Evolutionary conservation across 1,140 invertebrate genomes (phyloP).

Genomic region (Ips typographus): DNA sequence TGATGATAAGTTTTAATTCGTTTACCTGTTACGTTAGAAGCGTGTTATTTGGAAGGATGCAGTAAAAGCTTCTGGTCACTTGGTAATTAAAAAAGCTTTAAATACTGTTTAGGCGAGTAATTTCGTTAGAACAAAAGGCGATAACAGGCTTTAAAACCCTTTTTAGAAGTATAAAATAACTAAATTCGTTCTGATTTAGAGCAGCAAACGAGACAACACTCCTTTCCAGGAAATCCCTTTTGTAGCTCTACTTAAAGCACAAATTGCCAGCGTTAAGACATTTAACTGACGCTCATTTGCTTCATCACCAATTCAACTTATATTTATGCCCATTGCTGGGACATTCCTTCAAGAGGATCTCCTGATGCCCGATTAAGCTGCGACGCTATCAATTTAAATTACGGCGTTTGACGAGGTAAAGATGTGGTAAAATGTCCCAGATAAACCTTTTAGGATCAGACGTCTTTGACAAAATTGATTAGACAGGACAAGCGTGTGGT

Average conservation of each 20-base stretch:
- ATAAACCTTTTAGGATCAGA: conserved; percentile 21
- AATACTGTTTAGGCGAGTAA: neutral
- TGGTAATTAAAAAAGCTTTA: neutral
- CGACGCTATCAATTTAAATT: neutral
- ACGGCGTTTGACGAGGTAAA: neutral
- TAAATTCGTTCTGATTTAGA: neutral
- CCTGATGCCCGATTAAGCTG: neutral
- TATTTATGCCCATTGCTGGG: neutral
- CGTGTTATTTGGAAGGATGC: neutral
- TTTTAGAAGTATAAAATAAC: neutral
- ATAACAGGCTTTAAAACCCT: neutral
- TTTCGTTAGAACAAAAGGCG: neutral
- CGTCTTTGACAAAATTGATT: conserved; percentile 25
- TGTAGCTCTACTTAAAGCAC: neutral
- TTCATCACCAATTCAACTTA: too few relatives aligned
- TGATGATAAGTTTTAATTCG: neutral
- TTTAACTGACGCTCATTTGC: too few relatives aligned
- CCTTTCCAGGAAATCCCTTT: neutral
- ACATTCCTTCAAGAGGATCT: neutral
- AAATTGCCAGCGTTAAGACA: neutral
- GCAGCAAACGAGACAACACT: neutral
- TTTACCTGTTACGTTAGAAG: neutral
- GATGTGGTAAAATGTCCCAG: conserved; percentile 5
- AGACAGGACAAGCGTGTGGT: conserved; percentile 29
- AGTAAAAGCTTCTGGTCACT: conserved; percentile 1